Base-by-base conservation (phyloP, 2,113 vertebrate genomes). In the Nerophis ophidion region DNA sequence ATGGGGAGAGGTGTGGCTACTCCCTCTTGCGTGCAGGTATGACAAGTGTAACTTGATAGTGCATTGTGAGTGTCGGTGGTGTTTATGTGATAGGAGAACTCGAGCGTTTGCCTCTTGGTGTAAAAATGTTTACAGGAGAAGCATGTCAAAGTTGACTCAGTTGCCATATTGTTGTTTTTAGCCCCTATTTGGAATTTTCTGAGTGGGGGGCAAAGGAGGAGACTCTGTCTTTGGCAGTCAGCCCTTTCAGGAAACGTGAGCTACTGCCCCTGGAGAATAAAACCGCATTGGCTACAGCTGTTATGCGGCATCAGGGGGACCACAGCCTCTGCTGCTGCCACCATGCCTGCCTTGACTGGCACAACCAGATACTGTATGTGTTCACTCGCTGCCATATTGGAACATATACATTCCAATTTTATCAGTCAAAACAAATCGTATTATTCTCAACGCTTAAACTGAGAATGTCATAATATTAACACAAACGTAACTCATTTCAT, bases 91-190 rank as follows among this genome's bases (percentile, higher is more conserved):
- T 67, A 61, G 65, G 67, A 60, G 74, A 38, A 46, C 38, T 36
- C 19, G 51, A 60, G 63, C 63, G 69, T 81, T 77, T 68, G 74
- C 66, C 73, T 65, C 73, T 68, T 66, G 77, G 72, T 57, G 56
- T 79, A 79, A 84, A 84, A 87, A 82, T 81, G 79, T 78, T 83
- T 83, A 74, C 48, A 54, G 85, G 65, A 78, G 79, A 73, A 81
- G 70, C 65, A 70, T 61, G 79, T 69, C 74, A 64, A 9, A 88
- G 86, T 90, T 89, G 85, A 89, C 84, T 88, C 88, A 88, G 84
- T 90, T 88, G 88, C 60, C 15, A 35, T 54, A 73, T 81, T 65
- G 70, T 87, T 87, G 86, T 85, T 89, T 90, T 88, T 86, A 88
- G 80, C 73, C 77, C 68, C 62, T 67, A 72, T 84, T 79, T 81